Evolutionary conservation across 2,888 invertebrate species (phyloP).

Genomic region (Ceramica pisi): DNA sequence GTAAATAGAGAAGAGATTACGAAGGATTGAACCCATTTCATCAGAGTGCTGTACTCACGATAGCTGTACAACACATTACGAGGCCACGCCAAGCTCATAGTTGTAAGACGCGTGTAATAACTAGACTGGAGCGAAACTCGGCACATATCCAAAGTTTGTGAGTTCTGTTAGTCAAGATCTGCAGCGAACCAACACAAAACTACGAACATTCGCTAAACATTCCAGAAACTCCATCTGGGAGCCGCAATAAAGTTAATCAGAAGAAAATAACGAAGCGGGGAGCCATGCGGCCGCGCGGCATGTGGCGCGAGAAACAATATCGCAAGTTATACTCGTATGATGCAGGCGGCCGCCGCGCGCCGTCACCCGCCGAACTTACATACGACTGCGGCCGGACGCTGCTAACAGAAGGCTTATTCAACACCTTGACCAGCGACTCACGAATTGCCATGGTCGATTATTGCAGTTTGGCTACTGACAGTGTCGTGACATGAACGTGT

Average conservation of each 20-base stretch:
- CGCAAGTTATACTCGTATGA: constrained; percentile 48
- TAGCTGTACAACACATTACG: background rate
- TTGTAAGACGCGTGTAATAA: constrained; percentile 4
- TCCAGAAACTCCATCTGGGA: constrained; percentile 34
- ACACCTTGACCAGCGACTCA: background rate
- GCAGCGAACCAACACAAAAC: constrained; percentile 20
- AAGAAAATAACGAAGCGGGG: constrained; percentile 26
- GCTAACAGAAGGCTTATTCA: background rate
- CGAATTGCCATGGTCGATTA: background rate
- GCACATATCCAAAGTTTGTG: constrained; percentile 22
- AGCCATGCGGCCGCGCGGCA: constrained; percentile 30
- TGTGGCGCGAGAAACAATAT: constrained; percentile 42
- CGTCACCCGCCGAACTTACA: background rate
- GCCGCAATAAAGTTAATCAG: constrained; percentile 47
- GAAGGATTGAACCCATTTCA: constrained; percentile 23
- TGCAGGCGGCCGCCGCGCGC: constrained; percentile 21
- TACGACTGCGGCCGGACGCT: background rate
- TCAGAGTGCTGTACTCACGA: background rate
- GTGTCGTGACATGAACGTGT: too few species aligned
- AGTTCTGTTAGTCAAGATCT: constrained; percentile 11
- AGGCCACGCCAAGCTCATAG: background rate
- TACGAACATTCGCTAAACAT: constrained; percentile 21
- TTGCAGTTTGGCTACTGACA: background rate
- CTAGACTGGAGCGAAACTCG: constrained; percentile 6
- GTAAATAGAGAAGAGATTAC: constrained; percentile 34